Percentiles rank a stretch among this genome's conserved stretches.
Conservation (phyloP, 2,888 invertebrate species). For the Hypsopygia costalis region DNA sequence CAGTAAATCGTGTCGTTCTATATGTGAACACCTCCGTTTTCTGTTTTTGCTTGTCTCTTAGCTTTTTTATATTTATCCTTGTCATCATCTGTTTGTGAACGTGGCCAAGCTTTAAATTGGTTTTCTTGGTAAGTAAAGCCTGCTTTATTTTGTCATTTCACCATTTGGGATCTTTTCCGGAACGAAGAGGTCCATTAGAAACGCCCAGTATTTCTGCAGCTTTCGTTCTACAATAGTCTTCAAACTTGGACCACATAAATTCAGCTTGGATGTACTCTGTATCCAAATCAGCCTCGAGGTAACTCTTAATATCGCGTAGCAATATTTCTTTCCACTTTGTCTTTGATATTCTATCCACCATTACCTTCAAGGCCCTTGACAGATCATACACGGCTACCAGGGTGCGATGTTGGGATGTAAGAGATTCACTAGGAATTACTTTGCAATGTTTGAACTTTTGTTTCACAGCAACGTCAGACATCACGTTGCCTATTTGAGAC, state of each 20-base stretch:
- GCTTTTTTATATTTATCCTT: too few relatives aligned
- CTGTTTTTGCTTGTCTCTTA: too few relatives aligned
- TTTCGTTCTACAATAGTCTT: not conserved
- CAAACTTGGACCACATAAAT: not conserved
- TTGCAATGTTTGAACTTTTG: too few relatives aligned
- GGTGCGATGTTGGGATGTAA: slow-evolving; percentile 2
- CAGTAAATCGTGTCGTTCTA: too few relatives aligned
- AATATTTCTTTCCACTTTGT: slow-evolving; percentile 1
- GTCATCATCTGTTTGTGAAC: not conserved
- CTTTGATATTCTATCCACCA: slow-evolving; percentile 3
- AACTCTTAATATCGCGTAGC: too few relatives aligned
- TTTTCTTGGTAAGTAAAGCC: too few relatives aligned
- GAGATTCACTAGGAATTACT: slow-evolving; percentile 1
- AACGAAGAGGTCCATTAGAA: slow-evolving; percentile 1
- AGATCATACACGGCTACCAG: too few relatives aligned
- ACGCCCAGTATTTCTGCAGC: too few relatives aligned
- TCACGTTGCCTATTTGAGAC: not conserved
- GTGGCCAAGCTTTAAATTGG: slow-evolving; percentile 1
- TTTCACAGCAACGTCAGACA: not conserved
- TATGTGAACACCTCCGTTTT: too few relatives aligned
- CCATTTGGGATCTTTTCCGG: slow-evolving; percentile 7
- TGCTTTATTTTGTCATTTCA: slow-evolving; percentile 4
- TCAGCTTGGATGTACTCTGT: too few relatives aligned
- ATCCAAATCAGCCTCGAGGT: too few relatives aligned
- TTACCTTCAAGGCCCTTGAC: too few relatives aligned